Evolutionary conservation across 2,113 vertebrate genomes (phyloP).

Genomic region (Lepus europaeus): DNA sequence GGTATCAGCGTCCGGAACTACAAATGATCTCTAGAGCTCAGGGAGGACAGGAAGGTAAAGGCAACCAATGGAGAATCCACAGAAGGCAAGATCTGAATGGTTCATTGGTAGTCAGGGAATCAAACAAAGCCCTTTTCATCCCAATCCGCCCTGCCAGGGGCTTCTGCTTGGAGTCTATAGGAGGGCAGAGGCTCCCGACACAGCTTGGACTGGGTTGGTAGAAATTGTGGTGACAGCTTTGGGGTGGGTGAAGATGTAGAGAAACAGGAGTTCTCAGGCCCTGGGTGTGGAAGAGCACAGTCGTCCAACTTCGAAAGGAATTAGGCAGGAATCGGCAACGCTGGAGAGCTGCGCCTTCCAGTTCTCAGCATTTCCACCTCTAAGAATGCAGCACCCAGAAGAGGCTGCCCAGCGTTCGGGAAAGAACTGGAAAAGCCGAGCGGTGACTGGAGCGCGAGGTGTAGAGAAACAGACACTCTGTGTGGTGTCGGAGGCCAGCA

Average conservation of each 20-base stretch:
- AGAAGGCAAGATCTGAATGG: background rate
- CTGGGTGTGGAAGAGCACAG: background rate
- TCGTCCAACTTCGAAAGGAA: background rate
- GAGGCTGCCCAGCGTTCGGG: background rate
- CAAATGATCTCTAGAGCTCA: background rate
- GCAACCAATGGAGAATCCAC: background rate
- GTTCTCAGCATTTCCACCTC: conserved; percentile 15
- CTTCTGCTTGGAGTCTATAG: background rate
- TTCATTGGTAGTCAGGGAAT: background rate
- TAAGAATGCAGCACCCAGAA: background rate
- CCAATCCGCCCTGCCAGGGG: background rate
- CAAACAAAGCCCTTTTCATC: background rate
- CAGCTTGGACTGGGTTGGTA: background rate
- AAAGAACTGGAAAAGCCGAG: background rate
- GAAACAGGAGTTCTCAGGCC: background rate
- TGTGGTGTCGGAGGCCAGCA: background rate
- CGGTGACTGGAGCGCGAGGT: background rate
- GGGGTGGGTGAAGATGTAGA: background rate
- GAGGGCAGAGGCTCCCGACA: background rate
- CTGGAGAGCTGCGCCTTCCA: background rate
- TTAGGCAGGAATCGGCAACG: background rate
- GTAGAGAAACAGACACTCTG: background rate
- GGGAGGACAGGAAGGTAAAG: background rate
- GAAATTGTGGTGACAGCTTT: background rate
- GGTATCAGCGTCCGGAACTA: background rate